Evolutionary conservation across 1,140 invertebrate species (phyloP).

Genomic region (Cydia amplana): DNA sequence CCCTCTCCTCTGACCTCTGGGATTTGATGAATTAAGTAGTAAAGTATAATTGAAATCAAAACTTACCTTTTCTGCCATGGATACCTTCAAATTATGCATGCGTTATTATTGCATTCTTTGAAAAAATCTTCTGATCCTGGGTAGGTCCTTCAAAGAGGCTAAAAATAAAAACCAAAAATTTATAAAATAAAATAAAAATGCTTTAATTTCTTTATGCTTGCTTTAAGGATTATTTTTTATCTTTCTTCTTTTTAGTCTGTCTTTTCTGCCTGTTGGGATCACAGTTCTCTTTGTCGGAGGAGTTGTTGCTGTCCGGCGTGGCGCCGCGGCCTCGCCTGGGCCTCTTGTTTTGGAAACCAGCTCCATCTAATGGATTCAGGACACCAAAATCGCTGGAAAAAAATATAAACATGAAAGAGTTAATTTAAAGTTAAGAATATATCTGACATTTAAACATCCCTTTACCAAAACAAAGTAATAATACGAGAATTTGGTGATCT

Average conservation of each 20-base stretch:
- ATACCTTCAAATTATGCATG: no score
- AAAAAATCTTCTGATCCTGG: no score
- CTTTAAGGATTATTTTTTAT: conserved; percentile 18
- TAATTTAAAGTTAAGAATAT: conserved; percentile 24
- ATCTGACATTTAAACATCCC: background rate
- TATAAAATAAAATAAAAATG: conserved; percentile 24
- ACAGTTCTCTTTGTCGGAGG: conserved; percentile 73
- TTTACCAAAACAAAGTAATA: no score
- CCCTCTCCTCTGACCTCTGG: no score
- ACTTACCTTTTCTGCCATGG: no score
- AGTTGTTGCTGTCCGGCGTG: conserved; percentile 63
- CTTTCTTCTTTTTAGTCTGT: conserved; percentile 47
- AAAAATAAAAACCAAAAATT: conserved; percentile 22
- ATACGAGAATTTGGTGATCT: no score
- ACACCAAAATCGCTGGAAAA: conserved; percentile 56
- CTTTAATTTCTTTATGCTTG: conserved; percentile 37
- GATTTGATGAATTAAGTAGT: no score
- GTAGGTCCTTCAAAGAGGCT: background rate
- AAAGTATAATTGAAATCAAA: no score
- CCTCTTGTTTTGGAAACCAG: conserved; percentile 42
- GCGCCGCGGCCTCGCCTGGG: conserved; percentile 44
- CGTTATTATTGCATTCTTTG: no score
- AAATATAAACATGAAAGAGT: conserved; percentile 23
- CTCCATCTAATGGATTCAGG: conserved; percentile 45
- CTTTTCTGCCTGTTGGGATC: conserved; percentile 65